Percentiles rank a stretch among this genome's conserved stretches.
These are phyloP conservation scores for Centropyge bicolor DNA, from an alignment of 2,797 vertebrate genomes.

Conservation along the genomic window DNA sequence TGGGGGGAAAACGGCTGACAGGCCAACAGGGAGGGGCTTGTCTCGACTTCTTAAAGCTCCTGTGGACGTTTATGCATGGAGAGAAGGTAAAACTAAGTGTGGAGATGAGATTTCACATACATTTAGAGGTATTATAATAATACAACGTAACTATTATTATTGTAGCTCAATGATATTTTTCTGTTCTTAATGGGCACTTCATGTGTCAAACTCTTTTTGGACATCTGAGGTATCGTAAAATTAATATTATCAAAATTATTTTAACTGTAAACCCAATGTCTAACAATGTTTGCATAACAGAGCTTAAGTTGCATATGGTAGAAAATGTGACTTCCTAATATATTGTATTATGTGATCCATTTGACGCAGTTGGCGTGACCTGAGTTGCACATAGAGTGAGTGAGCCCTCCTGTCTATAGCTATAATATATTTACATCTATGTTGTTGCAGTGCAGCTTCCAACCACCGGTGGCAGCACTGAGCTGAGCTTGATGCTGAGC, in stretches of 20 bases:
- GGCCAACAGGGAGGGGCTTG: neutral
- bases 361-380: neutral
- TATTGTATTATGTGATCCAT: neutral
- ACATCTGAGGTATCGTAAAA: neutral
- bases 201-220: neutral
- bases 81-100: neutral
- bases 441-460: neutral
- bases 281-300: neutral
- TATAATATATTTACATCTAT: neutral
- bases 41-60: neutral
- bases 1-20: neutral
- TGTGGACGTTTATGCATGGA: neutral
- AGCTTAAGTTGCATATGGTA: neutral
- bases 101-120: neutral
- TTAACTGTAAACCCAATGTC: neutral
- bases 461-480: conserved; percentile 17
- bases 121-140: neutral
- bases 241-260: neutral
- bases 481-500: neutral
- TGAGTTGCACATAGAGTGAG: neutral
- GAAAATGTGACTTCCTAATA: neutral
- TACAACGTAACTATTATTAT: neutral
- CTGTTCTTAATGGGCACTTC: neutral
- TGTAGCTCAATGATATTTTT: neutral
- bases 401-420: neutral